Evolutionary conservation across 2,113 vertebrate species (phyloP), one percentile per base, ranked within the genome.

Genomic region (Carassius carassius): DNA sequence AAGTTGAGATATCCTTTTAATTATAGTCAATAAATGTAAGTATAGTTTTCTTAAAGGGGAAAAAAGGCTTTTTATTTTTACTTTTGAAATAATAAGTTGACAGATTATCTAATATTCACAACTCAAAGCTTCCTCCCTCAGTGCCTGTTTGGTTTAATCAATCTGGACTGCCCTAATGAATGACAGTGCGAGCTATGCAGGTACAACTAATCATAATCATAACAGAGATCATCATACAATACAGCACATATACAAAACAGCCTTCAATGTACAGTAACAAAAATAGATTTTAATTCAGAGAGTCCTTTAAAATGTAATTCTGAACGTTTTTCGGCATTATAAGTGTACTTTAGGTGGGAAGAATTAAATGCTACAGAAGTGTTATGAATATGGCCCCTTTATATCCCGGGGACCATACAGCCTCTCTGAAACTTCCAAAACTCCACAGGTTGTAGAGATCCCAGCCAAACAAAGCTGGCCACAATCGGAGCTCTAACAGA

Each of bases 391-490:
- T 12, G 19, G 12, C 72, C 35, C 8, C 58, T 12, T 58, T 49
- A 51, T 32, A 60, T 21, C 67, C 60, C 4, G 21, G 5, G 73
- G 75, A 78, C 21, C 25, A 73, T 76, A 51, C 69, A n/a, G 54
- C n/a, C 44, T 56, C 49, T 49, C 63, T 6, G 58, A 70, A 69
- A 69, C 69, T 79, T 37, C 56, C 41, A 84, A 74, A 78, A 49
- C 79, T 70, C 76, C 84, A 83, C 87, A 88, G 84, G 84, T 88
- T 88, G 81, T 86, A 49, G 72, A 32, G 54, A 77, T 84, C 72
- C 19, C 72, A 63, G 87, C 87, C 87, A 88, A 86, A 81, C 54
- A 81, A 77, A 88, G 72, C 87, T 88, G 87, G 82, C 47, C 81
- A 14, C 63, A 60, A 60, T 21, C 63, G 21, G 77, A 16, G 23